Percentiles rank a stretch among this genome's conserved stretches.
phyloP scores from a whole-genome alignment of 2,888 invertebrate species.

The Electrophaes corylata region DNA sequence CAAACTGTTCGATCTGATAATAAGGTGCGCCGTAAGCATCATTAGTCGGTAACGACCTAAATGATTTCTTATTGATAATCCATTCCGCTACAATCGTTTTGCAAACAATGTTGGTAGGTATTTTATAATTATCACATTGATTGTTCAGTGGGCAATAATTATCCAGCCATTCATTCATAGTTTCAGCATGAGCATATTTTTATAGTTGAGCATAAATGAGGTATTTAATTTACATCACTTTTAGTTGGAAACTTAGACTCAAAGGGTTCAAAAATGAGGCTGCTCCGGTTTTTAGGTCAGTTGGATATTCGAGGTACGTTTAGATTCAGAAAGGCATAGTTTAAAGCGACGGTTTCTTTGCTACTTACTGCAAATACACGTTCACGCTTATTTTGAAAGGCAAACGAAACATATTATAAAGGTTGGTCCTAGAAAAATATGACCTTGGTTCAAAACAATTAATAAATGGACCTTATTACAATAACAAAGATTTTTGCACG shows the following conservation, averaged over 20 bases:
- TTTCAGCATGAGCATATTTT: conserved; percentile 1
- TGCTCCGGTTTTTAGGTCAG: conserved; percentile 22
- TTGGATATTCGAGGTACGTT: conserved; percentile 11
- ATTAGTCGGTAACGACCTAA: conserved; percentile 40
- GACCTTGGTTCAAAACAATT: no score
- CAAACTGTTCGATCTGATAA: conserved; percentile 23
- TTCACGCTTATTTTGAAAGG: not conserved
- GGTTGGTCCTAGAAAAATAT: no score
- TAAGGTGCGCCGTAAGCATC: conserved; percentile 30
- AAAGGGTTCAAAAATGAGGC: conserved; percentile 16
- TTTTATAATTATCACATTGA: conserved; percentile 33
- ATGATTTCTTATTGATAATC: conserved; percentile 46
- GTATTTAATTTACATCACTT: not conserved
- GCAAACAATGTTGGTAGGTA: conserved; percentile 35
- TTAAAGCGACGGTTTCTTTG: not conserved
- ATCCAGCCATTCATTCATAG: conserved; percentile 18
- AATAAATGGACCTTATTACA: not conserved
- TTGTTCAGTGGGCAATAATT: conserved; percentile 21
- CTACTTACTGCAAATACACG: no score
- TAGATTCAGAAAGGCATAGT: not conserved
- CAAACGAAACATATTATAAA: not conserved
- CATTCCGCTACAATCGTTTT: conserved; percentile 28
- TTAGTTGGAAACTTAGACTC: not conserved
- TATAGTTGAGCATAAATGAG: not conserved
- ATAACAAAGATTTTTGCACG: not conserved